Evolutionary conservation across 2,797 vertebrate species (phyloP), one percentile per base, ranked within the genome.

Genomic region (Tenualosa ilisha): DNA sequence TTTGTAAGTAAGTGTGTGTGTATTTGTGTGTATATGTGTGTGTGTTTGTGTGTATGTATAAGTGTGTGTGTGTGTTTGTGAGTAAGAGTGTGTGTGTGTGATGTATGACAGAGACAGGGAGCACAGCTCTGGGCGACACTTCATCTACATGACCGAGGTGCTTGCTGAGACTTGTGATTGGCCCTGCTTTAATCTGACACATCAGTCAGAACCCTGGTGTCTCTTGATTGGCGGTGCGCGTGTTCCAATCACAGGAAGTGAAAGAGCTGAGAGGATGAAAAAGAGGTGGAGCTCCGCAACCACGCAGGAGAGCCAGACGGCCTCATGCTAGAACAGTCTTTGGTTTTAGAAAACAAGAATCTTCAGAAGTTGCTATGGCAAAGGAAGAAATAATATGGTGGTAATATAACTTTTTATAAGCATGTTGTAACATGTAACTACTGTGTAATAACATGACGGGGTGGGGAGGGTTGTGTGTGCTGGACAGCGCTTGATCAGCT

Each of bases 281-380:
- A 46, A 46, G 46, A 46, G 46, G 46, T 2, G 46, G 46, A 1
- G 46, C 46, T 46, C 46, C 7, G 46, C 46, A 46, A 7, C 54
- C 54, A 22, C 15, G 54, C 20, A 59, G 54, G 54, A 40, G 31
- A 40, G 31, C 88, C 85, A 79, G 46, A 89, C 82, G 89, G 88
- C 86, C 22, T 88, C 86, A 88, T 90, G 89, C 85, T 91, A 88
- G 84, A 83, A 90, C 91, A 89, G 90, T 96, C 95, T 96, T 96
- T 96, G 95, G 95, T 95, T 95, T 93, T 93, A 93, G 90, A 91
- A 91, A 93, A 94, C 84, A 90, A 91, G 3, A 89, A 89, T 84
- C 83, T 86, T 85, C 6, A 82, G 86, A 83, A 43, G 81, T 68
- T 54, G 75, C 43, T 53, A 65, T 85, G 65, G 24, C 68, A 89